phyloP scores from a whole-genome alignment of 2,113 vertebrate genomes.

The Mustela nigripes region DNA sequence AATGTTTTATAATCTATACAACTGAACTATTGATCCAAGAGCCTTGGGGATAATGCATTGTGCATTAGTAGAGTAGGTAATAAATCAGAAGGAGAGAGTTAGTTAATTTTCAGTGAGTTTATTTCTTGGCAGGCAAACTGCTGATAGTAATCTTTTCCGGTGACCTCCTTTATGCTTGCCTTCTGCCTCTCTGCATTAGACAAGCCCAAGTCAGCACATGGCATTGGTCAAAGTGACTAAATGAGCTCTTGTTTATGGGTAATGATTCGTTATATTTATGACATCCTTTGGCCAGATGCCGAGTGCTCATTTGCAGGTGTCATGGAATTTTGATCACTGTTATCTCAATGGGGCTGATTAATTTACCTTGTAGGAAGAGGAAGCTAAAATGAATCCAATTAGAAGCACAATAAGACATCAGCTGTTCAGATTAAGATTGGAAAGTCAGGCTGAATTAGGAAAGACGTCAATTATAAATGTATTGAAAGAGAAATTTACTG shows the following conservation, averaged over 20 bases:
- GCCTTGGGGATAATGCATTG: not conserved
- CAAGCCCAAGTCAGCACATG: not conserved
- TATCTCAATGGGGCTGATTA: conserved; percentile 9
- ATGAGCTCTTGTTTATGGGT: not conserved
- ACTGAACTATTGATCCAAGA: not conserved
- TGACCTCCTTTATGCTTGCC: not conserved
- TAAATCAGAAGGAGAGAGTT: not conserved
- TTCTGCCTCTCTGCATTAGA: not conserved
- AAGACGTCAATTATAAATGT: not conserved
- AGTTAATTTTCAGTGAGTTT: conserved; percentile 24
- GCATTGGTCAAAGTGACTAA: not conserved
- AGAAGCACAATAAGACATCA: conserved; percentile 8
- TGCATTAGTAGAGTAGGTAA: not conserved
- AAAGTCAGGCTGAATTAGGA: not conserved
- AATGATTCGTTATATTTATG: not conserved
- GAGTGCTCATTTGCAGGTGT: not conserved
- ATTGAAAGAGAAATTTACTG: not conserved
- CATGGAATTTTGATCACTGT: conserved; percentile 43
- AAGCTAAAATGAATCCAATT: conserved; percentile 8
- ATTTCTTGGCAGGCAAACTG: not conserved
- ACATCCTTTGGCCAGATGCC: not conserved
- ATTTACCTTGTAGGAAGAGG: not conserved
- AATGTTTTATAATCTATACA: not conserved
- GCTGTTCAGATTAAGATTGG: not conserved
- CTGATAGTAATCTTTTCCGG: not conserved